Evolutionary conservation across 1,140 invertebrate genomes (phyloP), one percentile per base, ranked within the genome.

Genomic region (Ptiloglossa arizonensis): DNA sequence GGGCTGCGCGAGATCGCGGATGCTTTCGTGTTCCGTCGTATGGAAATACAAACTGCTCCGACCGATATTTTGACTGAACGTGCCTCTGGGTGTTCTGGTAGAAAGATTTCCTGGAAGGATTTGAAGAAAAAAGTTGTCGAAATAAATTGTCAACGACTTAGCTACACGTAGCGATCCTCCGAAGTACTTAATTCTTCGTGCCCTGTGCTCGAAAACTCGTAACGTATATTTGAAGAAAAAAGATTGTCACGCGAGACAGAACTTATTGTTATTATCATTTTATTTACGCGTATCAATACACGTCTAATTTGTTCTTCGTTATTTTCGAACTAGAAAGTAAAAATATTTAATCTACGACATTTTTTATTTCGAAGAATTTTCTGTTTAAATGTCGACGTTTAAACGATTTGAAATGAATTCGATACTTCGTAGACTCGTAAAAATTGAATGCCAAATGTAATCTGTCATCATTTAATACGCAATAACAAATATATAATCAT

Each of bases 1-100:
- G 24, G 70, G 44, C 52, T 60, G 44, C 62, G 57, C 15, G 44
- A 77, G 27, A 63, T 50, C 32, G 38, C 24, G 68, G 54, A 77
- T 38, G 75, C 75, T 77, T 77, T 77, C 59, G 46, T 46, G 75
- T 71, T 22, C 75, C 27, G 35, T 77, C 67, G 13, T 11, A 63
- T 57, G 75, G 75, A 77, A 77, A 46, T 44, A 71, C 68, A 70
- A 70, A 70, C 57, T 54, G 46, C 57, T 68, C 50, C 11, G 24
- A 24, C 38, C 57, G 35, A 77, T 77, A 77, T 71, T 77, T 70
- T 63, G 75, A 46, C 54, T 35, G 57, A 71, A 17, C 57, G 2
- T 4, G 13, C 17, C 41, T 46, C 41, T 38, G 22, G 24, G 44
- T 22, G 17, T 38, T 27, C 44, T 15, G 8, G 17, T 9, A 9